Base-by-base conservation (phyloP, 2,888 invertebrate genomes). In the Mythimna lalbum region DNA sequence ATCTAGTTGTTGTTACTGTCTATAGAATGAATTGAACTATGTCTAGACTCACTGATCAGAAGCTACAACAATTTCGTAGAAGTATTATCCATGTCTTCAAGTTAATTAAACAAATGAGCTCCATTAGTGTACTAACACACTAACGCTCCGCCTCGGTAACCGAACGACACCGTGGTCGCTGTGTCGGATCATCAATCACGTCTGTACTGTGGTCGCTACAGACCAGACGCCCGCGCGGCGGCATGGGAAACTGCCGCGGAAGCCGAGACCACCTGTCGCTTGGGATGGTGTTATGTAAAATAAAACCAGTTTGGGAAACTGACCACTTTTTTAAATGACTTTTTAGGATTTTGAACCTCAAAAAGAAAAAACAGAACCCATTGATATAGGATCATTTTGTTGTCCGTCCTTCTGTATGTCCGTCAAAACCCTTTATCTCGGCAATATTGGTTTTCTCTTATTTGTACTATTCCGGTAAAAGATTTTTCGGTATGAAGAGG, bases 251-350 rank as follows among this genome's bases (percentile, higher is more conserved):
- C 66, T 53, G 62, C 71, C 59, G 72, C 81, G 70, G 80, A 82
- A 80, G 79, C 76, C 63, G 57, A 63, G 66, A 84, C 84, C 84
- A 84, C 84, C 86, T 84, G 86, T 80, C 76, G 76, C 71, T 75
- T 6, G 23, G 12, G 62, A 65, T 23, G 69, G 14, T 31, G 12
- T 1, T 61, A 77, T 72, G 66, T 43, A 5, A 43, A 19, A 43
- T 43, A 17, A 19, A 43, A 17, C 17, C 17, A 19, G 43, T 43
- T 43, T 43, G 43, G 17, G 17, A 5, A 17, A 43, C 6, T 17
- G 19, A 19, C 19, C 5, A 6, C 19, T 19, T 43, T 5, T n/a
- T n/a, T n/a, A n/a, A n/a, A n/a, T n/a, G n/a, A n/a, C n/a, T n/a
- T n/a, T n/a, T n/a, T n/a, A n/a, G n/a, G n/a, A n/a, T n/a, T n/a